These are phyloP conservation scores for Melanaphis sacchari DNA, from an alignment of 1,140 invertebrate species.

Conservation along the genomic window DNA sequence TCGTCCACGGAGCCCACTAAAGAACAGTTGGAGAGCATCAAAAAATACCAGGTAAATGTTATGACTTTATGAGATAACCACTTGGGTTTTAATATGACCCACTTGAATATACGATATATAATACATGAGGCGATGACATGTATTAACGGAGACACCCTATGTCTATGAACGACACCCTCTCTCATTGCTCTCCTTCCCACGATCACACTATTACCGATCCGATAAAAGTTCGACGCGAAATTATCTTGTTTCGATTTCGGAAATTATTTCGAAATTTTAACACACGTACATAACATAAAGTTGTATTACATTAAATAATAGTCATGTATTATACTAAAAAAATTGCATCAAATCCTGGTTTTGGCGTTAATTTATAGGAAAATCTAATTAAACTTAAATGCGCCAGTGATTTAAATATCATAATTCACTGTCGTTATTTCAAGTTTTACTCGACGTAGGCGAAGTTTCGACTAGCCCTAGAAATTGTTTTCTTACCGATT, in stretches of 20 bases:
- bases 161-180: neutral
- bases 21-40: conserved; percentile 88
- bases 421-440: no score
- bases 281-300: neutral
- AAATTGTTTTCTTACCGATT: no score
- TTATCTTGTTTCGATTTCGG: neutral
- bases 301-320: neutral
- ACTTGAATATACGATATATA: neutral
- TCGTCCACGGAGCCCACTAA: conserved; percentile 71
- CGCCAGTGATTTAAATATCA: no score
- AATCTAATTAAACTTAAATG: no score
- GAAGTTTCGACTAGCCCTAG: no score
- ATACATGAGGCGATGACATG: neutral
- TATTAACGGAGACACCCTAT: neutral
- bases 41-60: conserved; percentile 82
- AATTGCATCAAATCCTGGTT: no score
- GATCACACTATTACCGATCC: neutral
- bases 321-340: no score
- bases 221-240: neutral
- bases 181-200: neutral
- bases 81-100: neutral
- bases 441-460: no score
- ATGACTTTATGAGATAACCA: neutral
- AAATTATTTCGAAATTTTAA: neutral
- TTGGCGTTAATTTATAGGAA: no score